Conservation (phyloP, 2,888 invertebrate genomes). For the Uropetala carovei region DNA sequence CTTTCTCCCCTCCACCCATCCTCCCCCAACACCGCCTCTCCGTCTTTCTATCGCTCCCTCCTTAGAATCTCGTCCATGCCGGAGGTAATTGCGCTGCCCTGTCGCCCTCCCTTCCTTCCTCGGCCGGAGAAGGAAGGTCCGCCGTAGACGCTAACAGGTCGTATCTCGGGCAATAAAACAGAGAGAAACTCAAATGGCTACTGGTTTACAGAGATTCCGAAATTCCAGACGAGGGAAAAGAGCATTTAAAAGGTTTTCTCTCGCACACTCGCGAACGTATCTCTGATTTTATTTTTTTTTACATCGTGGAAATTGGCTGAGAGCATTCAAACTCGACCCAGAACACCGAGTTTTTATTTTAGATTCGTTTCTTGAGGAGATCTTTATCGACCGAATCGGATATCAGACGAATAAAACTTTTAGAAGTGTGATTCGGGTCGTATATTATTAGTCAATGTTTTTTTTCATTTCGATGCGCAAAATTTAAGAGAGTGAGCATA, state of each 20-base stretch:
- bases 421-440: no score
- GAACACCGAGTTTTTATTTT: neutral
- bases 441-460: no score
- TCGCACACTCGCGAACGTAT: constrained; percentile 42
- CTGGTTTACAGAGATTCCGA: constrained; percentile 64
- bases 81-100: constrained; percentile 48
- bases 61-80: constrained; percentile 48
- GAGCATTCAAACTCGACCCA: neutral
- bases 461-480: no score
- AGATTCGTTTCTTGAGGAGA: neutral
- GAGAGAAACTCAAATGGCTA: constrained; percentile 59
- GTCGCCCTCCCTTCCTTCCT: neutral
- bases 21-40: neutral
- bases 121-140: constrained; percentile 37
- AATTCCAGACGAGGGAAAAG: constrained; percentile 58
- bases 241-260: constrained; percentile 54
- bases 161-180: constrained; percentile 63
- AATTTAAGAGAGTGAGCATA: no score
- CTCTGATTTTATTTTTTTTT: constrained; percentile 25
- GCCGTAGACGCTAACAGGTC: constrained; percentile 58
- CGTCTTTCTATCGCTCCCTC: neutral
- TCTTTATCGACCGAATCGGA: neutral
- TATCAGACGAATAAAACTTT: neutral
- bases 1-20: neutral
- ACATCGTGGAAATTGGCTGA: constrained; percentile 25